Percentiles rank a stretch among this genome's conserved stretches.
Evolutionary conservation across 2,113 vertebrate species (phyloP).

Genomic region (Lota lota): DNA sequence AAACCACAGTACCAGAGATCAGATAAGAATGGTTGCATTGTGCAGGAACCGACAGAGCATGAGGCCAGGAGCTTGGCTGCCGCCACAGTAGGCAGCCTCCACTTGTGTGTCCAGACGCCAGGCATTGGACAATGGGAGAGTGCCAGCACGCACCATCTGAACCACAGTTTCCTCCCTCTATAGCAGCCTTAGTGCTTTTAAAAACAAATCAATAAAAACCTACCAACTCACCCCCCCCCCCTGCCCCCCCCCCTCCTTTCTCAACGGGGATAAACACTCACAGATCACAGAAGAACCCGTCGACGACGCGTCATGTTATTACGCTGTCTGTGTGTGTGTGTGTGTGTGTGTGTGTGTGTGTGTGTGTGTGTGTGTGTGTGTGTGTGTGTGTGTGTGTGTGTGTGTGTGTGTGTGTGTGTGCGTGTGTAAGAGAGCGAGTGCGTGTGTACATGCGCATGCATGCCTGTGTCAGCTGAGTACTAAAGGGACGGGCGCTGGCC

Average conservation of each 20-base stretch:
- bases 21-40: not conserved
- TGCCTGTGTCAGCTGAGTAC: conserved; percentile 11
- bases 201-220: no score
- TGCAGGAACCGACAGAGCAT: not conserved
- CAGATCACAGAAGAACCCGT: no score
- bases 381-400: no score
- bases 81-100: not conserved
- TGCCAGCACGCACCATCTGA: not conserved
- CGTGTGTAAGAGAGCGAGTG: no score
- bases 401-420: no score
- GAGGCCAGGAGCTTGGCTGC: not conserved
- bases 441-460: no score
- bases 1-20: no score
- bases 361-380: no score
- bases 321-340: no score
- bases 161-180: conserved; percentile 3
- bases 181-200: not conserved
- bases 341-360: no score
- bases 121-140: conserved; percentile 6
- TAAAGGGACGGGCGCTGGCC: conserved; percentile 27
- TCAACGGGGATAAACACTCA: no score
- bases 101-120: conserved; percentile 11
- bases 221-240: not conserved
- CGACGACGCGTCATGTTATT: no score
- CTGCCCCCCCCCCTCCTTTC: not conserved